Conservation (phyloP, 2,113 vertebrate genomes). For the Brachirus orientalis region DNA sequence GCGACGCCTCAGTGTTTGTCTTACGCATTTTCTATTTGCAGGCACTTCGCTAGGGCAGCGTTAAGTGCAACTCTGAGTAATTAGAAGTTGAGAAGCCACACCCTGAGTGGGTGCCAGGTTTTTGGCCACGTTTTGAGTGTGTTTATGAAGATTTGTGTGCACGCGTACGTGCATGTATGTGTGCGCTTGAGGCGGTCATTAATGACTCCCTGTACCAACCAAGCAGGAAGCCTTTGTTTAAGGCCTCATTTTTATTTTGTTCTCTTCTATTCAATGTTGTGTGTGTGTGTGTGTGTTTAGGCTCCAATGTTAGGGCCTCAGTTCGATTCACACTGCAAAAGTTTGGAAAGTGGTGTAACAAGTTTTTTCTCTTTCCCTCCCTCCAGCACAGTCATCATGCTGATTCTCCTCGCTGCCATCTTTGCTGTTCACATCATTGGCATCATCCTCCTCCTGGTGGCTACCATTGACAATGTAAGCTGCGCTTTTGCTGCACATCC, state of each 20-base stretch:
- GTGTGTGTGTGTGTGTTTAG: constrained; percentile 1
- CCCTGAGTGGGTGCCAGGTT: constrained; percentile 59
- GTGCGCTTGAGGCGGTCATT: constrained; percentile 2
- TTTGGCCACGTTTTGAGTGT: constrained; percentile 8
- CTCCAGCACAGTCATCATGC: constrained; percentile 74
- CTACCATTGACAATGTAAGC: constrained; percentile 78
- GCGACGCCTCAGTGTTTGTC: background rate
- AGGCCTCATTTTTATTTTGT: background rate
- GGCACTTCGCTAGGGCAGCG: background rate
- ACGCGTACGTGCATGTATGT: constrained; percentile 8
- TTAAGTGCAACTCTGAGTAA: constrained; percentile 36
- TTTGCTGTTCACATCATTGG: constrained; percentile 70
- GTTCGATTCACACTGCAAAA: constrained; percentile 9
- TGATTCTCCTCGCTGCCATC: constrained; percentile 77
- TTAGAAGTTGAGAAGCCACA: constrained; percentile 61
- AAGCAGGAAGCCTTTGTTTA: constrained; percentile 34
- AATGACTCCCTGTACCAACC: constrained; percentile 16
- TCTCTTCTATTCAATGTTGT: background rate
- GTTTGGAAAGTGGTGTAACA: constrained; percentile 35
- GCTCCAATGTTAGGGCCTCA: background rate
- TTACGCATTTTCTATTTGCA: constrained; percentile 11
- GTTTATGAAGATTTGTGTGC: constrained; percentile 22
- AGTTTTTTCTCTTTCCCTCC: constrained; percentile 29
- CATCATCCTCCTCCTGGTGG: constrained; percentile 73
- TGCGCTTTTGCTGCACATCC: background rate